Base-by-base conservation (phyloP, 2,888 invertebrate species). In the Rhimphoctona megacephalus region DNA sequence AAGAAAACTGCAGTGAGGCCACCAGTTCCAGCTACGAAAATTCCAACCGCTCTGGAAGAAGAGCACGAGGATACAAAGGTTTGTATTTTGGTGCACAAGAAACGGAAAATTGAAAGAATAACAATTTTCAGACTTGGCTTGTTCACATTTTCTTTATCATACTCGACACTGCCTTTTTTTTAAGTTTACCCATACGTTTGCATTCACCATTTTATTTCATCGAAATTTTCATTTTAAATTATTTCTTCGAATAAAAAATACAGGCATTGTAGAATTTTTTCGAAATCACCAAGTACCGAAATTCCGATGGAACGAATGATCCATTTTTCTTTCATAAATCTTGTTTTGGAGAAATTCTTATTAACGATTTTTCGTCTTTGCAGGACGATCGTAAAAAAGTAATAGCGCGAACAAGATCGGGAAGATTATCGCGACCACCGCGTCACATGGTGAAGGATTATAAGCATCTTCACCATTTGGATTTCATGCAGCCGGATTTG, bases 371-470 rank as follows among this genome's bases (percentile, higher is more conserved):
- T 69, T 80, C 76, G 36, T 70, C 66, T 25, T 70, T 86, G 14
- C 81, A 94, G 94, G 95, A 95, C 87, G 95, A 95, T 49, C 92
- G 93, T 7, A 94, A 94, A 88, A 95, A 95, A 87, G 95, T 95
- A 72, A 94, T 94, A 19, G 95, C 95, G 0, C 94, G 95, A 78
- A 96, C 96, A 22, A 93, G 96, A 83, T 96, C 95, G 17, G 95
- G 95, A 0, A 94, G 96, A 72, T 94, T 96, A 43, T 96, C 96
- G 1, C 95, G 96, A 78, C 96, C 96, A 0, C 96, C 96, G 0
- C 94, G 95, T 64, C 96, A 96, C 90, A 96, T 96, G 95, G 95
- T 96, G 25, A 95, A 95, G 86, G 96, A 96, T 91, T 96, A 96
- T 90, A 96, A 96, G 88, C 95, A 95, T 82, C 94, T 96, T 77